These are phyloP conservation scores for Pterobdella sp. DNA, from an alignment of 2,888 invertebrate genomes.

Conservation along the genomic window DNA sequence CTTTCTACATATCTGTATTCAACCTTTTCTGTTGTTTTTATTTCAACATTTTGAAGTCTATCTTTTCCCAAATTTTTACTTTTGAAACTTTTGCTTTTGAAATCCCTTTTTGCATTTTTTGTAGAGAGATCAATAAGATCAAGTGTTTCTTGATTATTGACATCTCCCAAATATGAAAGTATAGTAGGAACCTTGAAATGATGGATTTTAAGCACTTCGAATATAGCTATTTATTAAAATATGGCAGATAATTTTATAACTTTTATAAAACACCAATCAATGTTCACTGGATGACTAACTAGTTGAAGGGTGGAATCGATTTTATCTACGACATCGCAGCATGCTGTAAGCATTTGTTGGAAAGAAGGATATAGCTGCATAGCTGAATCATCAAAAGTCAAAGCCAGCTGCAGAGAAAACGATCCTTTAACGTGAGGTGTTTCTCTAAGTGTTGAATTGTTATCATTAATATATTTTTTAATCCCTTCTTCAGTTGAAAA, in stretches of 20 bases:
- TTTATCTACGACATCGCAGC: slow-evolving; percentile 47
- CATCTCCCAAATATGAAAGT: slow-evolving; percentile 49
- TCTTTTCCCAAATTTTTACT: not conserved
- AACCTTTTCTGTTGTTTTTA: slow-evolving; percentile 38
- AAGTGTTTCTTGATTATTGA: slow-evolving; percentile 35
- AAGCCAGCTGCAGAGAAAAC: slow-evolving; percentile 46
- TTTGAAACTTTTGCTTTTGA: not conserved
- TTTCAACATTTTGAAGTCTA: not conserved
- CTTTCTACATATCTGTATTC: slow-evolving; percentile 46
- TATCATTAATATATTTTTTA: too few relatives aligned
- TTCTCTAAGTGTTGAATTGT: too few relatives aligned
- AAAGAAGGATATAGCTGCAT: slow-evolving; percentile 52
- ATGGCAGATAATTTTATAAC: too few relatives aligned
- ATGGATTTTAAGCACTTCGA: not conserved
- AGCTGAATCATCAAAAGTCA: slow-evolving; percentile 50
- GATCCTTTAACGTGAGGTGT: not conserved
- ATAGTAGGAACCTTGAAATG: slow-evolving; percentile 43
- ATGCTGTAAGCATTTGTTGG: slow-evolving; percentile 47
- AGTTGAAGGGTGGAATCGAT: slow-evolving; percentile 48
- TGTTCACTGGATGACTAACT: slow-evolving; percentile 32
- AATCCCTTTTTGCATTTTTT: not conserved
- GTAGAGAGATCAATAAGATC: not conserved
- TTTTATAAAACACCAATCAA: not conserved
- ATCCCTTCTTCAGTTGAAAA: too few relatives aligned
- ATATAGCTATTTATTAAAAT: too few relatives aligned